Percentiles rank a stretch among this genome's conserved stretches.
Evolutionary conservation across 1,140 invertebrate genomes (phyloP).

Genomic region (Periplaneta americana): DNA sequence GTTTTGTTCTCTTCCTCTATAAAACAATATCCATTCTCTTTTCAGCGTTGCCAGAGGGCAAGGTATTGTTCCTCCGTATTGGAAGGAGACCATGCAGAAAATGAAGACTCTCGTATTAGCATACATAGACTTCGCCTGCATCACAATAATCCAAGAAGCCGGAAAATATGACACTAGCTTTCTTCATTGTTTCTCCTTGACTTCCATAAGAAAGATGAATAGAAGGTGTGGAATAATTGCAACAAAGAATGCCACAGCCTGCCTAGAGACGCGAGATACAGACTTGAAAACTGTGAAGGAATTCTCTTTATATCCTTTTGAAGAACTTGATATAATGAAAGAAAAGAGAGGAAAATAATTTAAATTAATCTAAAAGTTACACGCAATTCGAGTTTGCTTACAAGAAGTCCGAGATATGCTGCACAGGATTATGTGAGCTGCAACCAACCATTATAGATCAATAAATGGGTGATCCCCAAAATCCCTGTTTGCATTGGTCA

Average conservation of each 20-base stretch:
- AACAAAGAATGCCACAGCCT: not conserved
- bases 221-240: not conserved
- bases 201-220: not conserved
- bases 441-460: too few relatives aligned
- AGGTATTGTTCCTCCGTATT: not conserved
- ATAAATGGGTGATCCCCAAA: too few relatives aligned
- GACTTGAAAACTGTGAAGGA: too few relatives aligned
- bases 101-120: not conserved
- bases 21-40: not conserved
- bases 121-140: not conserved
- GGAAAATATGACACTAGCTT: not conserved
- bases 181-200: not conserved
- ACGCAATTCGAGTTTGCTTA: too few relatives aligned
- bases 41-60: not conserved
- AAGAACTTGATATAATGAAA: too few relatives aligned
- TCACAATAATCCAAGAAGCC: not conserved
- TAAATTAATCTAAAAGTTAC: too few relatives aligned
- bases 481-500: too few relatives aligned
- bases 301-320: too few relatives aligned
- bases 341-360: too few relatives aligned
- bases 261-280: too few relatives aligned
- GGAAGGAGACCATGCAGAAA: not conserved
- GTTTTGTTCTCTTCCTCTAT: not conserved
- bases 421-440: too few relatives aligned
- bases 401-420: too few relatives aligned